These are phyloP conservation scores for Chelonoidis abingdonii DNA, from an alignment of 2,113 vertebrate species.

Conservation along the genomic window DNA sequence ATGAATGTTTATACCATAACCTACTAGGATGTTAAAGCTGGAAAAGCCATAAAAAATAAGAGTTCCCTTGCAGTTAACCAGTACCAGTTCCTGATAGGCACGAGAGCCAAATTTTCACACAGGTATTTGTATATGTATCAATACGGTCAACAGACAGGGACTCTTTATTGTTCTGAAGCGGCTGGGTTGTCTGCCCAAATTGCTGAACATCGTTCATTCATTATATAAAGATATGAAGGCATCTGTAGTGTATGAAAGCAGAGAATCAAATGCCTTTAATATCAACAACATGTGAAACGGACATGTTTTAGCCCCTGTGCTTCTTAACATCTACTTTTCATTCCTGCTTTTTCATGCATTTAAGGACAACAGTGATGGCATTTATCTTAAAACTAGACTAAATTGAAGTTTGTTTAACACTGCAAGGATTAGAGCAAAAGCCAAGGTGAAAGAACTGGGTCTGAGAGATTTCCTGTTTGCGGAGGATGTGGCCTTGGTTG, in stretches of 20 bases:
- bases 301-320: background rate
- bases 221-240: background rate
- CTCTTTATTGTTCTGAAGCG: background rate
- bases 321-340: background rate
- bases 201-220: background rate
- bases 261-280: background rate
- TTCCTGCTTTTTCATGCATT: background rate
- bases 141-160: background rate
- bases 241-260: background rate
- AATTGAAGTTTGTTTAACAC: background rate
- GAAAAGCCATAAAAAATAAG: slow-evolving; percentile 10
- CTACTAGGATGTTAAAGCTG: background rate
- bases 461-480: background rate
- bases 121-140: background rate
- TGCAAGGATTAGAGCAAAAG: background rate
- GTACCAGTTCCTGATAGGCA: background rate
- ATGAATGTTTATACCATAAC: slow-evolving; percentile 12
- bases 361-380: background rate
- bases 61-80: background rate
- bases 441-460: background rate
- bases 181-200: background rate
- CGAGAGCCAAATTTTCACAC: slow-evolving; percentile 20
- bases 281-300: background rate
- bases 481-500: background rate
- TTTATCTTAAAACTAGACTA: background rate